Evolutionary conservation across 2,797 vertebrate genomes (phyloP).

Genomic region (Diglossa cyanea): DNA sequence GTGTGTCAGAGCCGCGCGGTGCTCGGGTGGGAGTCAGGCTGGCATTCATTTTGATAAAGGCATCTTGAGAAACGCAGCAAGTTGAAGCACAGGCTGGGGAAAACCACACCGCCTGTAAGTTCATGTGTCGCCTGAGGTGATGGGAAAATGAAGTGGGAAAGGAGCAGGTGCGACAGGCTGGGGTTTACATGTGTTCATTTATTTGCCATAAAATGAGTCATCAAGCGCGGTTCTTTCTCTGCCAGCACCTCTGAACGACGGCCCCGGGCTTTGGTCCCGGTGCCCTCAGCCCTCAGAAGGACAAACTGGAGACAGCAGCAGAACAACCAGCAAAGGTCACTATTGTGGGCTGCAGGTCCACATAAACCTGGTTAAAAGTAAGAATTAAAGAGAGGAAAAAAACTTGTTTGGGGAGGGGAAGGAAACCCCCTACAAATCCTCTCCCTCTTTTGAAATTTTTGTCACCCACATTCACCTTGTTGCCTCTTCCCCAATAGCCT

Average conservation of each 20-base stretch:
- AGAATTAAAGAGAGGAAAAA: neutral
- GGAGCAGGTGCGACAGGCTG: neutral
- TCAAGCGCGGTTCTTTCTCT: fast-evolving
- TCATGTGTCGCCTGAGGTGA: neutral
- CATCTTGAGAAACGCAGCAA: neutral
- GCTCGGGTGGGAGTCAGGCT: no score
- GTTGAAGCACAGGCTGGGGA: neutral
- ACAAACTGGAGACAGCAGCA: neutral
- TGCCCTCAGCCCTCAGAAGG: neutral
- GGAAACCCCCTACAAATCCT: neutral
- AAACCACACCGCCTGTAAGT: neutral
- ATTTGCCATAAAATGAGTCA: neutral
- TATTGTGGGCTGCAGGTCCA: fast-evolving
- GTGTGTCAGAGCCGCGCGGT: neutral
- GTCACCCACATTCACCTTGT: neutral
- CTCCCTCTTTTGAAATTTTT: neutral
- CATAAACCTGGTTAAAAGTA: neutral
- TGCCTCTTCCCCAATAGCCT: neutral
- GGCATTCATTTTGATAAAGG: neutral
- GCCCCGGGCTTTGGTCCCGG: neutral
- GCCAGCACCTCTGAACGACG: neutral
- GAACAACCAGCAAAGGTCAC: neutral
- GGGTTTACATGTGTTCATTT: neutral
- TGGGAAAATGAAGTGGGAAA: neutral
- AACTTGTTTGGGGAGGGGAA: neutral